Evolutionary conservation across 2,888 invertebrate species (phyloP).

Genomic region (Salticus scenicus): DNA sequence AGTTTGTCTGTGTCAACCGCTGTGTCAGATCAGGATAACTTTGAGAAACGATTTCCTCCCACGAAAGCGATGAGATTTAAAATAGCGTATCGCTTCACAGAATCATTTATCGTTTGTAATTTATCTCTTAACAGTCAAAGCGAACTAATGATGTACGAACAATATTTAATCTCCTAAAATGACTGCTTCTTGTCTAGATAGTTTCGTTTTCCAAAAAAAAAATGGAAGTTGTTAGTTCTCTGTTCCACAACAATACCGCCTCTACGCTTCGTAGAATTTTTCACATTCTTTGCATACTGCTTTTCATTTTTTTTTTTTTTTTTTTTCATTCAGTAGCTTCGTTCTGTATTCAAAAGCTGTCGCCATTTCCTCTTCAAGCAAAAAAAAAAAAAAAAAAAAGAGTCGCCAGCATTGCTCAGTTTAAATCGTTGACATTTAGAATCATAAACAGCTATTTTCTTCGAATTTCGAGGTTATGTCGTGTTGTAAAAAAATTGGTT

Average conservation of each 20-base stretch:
- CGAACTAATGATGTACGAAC: slow-evolving; percentile 5
- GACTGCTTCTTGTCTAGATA: background rate
- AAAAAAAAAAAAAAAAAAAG: too few relatives aligned
- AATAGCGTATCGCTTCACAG: background rate
- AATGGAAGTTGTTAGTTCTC: background rate
- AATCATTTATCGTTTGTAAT: background rate
- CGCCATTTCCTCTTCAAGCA: background rate
- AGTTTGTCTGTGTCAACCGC: background rate
- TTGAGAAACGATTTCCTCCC: background rate
- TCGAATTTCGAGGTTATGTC: background rate
- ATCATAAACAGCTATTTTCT: background rate
- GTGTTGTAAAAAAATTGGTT: background rate
- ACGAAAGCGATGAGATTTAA: too few relatives aligned
- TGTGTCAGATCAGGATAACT: background rate
- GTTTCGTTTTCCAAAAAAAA: background rate
- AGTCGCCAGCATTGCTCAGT: background rate
- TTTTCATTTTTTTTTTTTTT: background rate
- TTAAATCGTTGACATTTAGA: slow-evolving; percentile 15
- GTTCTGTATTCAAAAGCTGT: slow-evolving; percentile 3
- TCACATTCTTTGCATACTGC: background rate
- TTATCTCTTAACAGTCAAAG: background rate
- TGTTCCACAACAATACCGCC: background rate
- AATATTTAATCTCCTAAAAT: slow-evolving; percentile 5
- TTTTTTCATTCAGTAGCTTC: background rate
- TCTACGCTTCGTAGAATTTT: slow-evolving; percentile 4